phyloP scores from a whole-genome alignment of 2,113 vertebrate genomes.

The Epinephelus moara region DNA sequence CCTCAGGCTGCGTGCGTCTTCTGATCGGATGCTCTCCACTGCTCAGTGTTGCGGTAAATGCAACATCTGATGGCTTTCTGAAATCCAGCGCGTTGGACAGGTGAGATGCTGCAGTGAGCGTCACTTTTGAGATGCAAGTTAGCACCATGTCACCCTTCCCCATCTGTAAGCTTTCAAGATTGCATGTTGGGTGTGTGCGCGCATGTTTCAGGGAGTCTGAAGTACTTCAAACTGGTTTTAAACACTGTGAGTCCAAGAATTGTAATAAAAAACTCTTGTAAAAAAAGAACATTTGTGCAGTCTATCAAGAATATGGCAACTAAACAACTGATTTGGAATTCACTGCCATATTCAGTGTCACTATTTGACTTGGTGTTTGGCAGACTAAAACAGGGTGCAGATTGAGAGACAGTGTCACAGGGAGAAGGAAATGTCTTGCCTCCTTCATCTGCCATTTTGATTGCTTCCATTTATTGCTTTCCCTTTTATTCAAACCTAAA shows the following conservation, averaged over 20 bases:
- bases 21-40: constrained; percentile 81
- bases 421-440: constrained; percentile 69
- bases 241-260: constrained; percentile 44
- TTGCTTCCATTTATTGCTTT: constrained; percentile 18
- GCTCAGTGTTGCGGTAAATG: constrained; percentile 86
- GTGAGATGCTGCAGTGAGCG: constrained; percentile 83
- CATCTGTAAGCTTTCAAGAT: constrained; percentile 84
- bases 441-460: constrained; percentile 68
- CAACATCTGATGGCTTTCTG: constrained; percentile 85
- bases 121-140: constrained; percentile 83
- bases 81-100: constrained; percentile 84
- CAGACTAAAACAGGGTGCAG: constrained; percentile 72
- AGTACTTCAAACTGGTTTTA: constrained; percentile 49
- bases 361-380: constrained; percentile 80
- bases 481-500: constrained; percentile 37
- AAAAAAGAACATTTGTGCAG: constrained; percentile 75
- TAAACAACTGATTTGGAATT: constrained; percentile 76
- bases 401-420: constrained; percentile 79
- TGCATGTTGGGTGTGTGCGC: constrained; percentile 21
- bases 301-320: constrained; percentile 73
- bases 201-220: constrained; percentile 29
- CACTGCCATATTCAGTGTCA: constrained; percentile 79
- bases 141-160: constrained; percentile 84
- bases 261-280: constrained; percentile 50
- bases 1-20: constrained; percentile 62